Base-by-base conservation (phyloP, 2,888 invertebrate genomes). In the Tholera decimalis region DNA sequence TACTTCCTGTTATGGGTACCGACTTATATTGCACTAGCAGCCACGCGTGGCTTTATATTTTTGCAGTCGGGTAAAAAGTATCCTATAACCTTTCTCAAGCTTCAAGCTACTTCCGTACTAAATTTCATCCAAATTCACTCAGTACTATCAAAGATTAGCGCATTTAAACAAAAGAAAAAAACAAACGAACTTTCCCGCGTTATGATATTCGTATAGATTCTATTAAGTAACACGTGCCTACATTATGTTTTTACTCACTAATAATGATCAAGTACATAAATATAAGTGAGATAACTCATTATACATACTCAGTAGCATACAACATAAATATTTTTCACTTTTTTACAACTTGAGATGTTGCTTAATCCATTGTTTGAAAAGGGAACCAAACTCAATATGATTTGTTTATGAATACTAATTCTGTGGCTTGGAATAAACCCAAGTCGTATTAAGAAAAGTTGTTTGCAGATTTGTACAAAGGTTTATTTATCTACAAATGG, bases 331-430 rank as follows among this genome's bases (percentile, higher is more conserved):
- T 43, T 60, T 28, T 65, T 62, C 9, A 39, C 41, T 57, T 59
- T 8, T 22, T 18, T 2, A 68, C 22, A 64, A 61, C 53, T 63
- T 4, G 22, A 55, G 51, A 28, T 56, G n/a, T 67, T 76, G 61
- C 63, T 64, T 62, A 60, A 65, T 28, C 59, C 61, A 77, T 83
- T 79, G 79, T 77, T 72, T 74, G 68, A 30, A 80, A 80, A 80
- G 77, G 77, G 75, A 77, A 80, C 57, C 59, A 39, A 73, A 49
- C 61, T 76, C 50, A 77, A 70, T 53, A 60, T 73, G 72, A 66
- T 41, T 77, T 76, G 63, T 83, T 84, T 83, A 82, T 56, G 67
- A 75, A 66, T 64, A 75, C 69, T 79, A n/a, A n/a, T n/a, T 82
- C 71, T 74, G 50, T 59, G 4, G 18, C 9, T 24, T 26, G 9